Evolutionary conservation across 37 sponge, comb jelly and placozoan genomes (phyloP), one percentile per base, ranked within the genome.

Genomic region (Oopsacas minuta): DNA sequence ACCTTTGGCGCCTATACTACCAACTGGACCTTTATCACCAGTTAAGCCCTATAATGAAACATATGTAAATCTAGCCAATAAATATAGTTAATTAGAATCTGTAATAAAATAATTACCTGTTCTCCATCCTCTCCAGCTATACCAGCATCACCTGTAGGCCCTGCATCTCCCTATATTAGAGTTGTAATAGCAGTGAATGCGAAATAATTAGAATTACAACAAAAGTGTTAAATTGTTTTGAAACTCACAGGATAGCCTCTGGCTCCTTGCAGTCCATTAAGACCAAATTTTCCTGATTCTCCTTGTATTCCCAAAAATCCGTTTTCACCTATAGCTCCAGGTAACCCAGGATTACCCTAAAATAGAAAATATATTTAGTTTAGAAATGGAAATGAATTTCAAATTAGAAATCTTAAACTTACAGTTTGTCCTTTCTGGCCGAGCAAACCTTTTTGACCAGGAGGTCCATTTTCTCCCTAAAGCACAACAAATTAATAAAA

Each of bases 121-220:
- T 61, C 75, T 61, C 75, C 75, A 32, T 12, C 75, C 22, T 61
- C 75, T 61, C 75, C 75, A n/a, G 75, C 22, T n/a, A n/a, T 61
- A 32, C 75, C 75, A 25, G 7, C 3, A 34, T n/a, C 22, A 20
- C 75, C 75, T 61, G 22, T 61, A 3, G 22, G 22, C 32, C 75
- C 75, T 20, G 75, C 17, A 32, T 10, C 5, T 61, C 75, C 75
- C 75, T 61, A 61, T 32, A 61, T 32, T 32, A 61, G 1, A 5
- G 75, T 3, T 25, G 22, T 61, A 61, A 12, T 32, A 61, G n/a
- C n/a, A n/a, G n/a, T n/a, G n/a, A n/a, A n/a, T n/a, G n/a, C n/a
- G n/a, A n/a, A n/a, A n/a, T n/a, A 3, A 20, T 61, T 61, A 25
- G 20, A 61, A 25, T 46, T 17, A 46, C 51, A 22, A 46, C 17